A percentile compares a stretch with the other conserved stretches of the same genome.
These are phyloP conservation scores for Scyliorhinus canicula DNA, from an alignment of 2,797 vertebrate genomes.

Conservation along the genomic window DNA sequence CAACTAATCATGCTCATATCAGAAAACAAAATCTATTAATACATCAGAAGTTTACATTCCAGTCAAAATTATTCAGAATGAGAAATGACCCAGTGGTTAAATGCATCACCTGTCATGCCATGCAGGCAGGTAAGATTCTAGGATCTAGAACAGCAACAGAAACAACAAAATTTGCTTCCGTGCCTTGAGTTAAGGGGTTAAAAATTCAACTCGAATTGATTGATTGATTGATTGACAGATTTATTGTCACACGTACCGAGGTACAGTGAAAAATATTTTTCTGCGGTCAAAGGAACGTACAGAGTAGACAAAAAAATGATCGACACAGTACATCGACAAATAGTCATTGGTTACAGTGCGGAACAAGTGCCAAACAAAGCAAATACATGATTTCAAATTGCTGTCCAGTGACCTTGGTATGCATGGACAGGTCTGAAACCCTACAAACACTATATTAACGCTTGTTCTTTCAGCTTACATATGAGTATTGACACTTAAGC, in stretches of 20 bases:
- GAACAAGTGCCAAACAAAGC: no score
- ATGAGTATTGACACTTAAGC: not conserved
- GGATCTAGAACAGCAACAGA: no score
- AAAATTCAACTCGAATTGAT: not conserved
- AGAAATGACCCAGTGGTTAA: not conserved
- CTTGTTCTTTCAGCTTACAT: not conserved
- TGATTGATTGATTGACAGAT: no score
- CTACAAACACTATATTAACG: not conserved
- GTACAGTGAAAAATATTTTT: no score
- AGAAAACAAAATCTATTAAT: not conserved
- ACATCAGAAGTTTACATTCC: not conserved
- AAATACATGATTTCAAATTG: not conserved
- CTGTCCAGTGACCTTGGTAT: not conserved
- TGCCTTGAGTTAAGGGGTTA: not conserved
- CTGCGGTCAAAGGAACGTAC: no score
- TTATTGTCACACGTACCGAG: no score
- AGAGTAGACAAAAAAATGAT: no score
- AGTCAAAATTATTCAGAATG: not conserved
- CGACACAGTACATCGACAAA: no score
- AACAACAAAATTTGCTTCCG: not conserved
- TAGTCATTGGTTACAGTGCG: no score
- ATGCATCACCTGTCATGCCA: not conserved
- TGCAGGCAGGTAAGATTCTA: not conserved
- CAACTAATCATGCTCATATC: not conserved
- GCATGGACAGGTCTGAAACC: not conserved